Percentiles rank a stretch among this genome's conserved stretches.
These are phyloP conservation scores for Dicyrtomina minuta DNA, from an alignment of 2,888 invertebrate genomes.

Conservation along the genomic window DNA sequence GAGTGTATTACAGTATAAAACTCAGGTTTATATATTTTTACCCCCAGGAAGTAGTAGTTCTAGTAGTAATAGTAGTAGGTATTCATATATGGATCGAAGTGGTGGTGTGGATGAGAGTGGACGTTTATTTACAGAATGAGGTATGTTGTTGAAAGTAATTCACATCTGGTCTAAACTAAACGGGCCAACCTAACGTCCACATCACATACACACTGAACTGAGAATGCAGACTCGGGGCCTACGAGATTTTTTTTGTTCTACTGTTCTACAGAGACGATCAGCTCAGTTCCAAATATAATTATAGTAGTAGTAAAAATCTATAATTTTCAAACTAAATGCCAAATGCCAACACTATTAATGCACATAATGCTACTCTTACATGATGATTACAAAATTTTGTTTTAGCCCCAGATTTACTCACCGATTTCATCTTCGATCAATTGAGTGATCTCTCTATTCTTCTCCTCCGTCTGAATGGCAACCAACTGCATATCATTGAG, in stretches of 20 bases:
- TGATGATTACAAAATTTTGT: too few species aligned
- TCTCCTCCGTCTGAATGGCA: neutral
- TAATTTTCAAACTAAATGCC: slow-evolving; percentile 11
- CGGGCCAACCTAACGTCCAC: too few species aligned
- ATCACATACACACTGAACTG: too few species aligned
- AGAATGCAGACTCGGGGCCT: too few species aligned
- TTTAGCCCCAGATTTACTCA: neutral
- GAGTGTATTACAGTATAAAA: neutral
- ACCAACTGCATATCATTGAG: slow-evolving; percentile 12
- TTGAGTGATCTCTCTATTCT: neutral
- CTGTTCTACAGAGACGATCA: too few species aligned
- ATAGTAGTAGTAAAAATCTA: slow-evolving; percentile 1
- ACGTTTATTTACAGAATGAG: slow-evolving; percentile 1
- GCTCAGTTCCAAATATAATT: too few species aligned
- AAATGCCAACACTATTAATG: neutral
- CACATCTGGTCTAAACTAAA: slow-evolving; percentile 3
- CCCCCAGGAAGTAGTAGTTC: too few species aligned
- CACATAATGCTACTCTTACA: neutral
- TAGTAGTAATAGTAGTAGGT: too few species aligned
- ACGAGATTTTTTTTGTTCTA: too few species aligned
- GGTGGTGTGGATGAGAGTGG: too few species aligned
- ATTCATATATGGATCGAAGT: too few species aligned
- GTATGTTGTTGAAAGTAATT: neutral
- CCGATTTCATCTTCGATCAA: neutral
- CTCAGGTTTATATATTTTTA: too few species aligned